phyloP scores from a whole-genome alignment of 2,113 vertebrate species.

The Sinocyclocheilus rhinocerous region DNA sequence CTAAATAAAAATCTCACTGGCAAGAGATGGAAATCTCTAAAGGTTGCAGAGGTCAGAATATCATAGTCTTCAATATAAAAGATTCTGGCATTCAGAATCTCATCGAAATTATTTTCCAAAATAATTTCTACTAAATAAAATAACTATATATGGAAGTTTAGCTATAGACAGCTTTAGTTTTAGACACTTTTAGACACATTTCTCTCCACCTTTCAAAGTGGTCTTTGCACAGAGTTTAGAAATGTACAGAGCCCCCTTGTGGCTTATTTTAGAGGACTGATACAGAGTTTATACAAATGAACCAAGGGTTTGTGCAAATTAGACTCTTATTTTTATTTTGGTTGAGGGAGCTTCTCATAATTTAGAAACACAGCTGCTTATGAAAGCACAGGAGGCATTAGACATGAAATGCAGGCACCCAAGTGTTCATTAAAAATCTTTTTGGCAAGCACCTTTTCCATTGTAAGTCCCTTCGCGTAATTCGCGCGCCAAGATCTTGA shows the following conservation, averaged over 20 bases:
- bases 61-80: background rate
- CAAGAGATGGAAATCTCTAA: background rate
- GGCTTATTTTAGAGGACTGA: conserved; percentile 4
- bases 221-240: background rate
- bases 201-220: background rate
- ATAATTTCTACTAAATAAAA: too few species aligned
- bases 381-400: conserved; percentile 20
- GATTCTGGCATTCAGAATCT: background rate
- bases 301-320: conserved; percentile 20
- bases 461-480: background rate
- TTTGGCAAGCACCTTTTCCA: conserved; percentile 18
- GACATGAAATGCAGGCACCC: background rate
- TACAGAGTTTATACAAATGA: conserved; percentile 7
- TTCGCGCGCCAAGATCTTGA: conserved; percentile 5
- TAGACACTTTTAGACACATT: background rate
- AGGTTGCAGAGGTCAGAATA: background rate
- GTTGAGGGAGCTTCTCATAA: background rate
- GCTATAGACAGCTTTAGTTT: background rate
- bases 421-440: conserved; percentile 39
- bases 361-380: conserved; percentile 22
- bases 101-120: too few species aligned
- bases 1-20: background rate
- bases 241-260: conserved; percentile 39
- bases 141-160: background rate
- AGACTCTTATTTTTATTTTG: background rate